Base-by-base conservation (phyloP, 2,888 invertebrate genomes). In the Cheilosia soror region DNA sequence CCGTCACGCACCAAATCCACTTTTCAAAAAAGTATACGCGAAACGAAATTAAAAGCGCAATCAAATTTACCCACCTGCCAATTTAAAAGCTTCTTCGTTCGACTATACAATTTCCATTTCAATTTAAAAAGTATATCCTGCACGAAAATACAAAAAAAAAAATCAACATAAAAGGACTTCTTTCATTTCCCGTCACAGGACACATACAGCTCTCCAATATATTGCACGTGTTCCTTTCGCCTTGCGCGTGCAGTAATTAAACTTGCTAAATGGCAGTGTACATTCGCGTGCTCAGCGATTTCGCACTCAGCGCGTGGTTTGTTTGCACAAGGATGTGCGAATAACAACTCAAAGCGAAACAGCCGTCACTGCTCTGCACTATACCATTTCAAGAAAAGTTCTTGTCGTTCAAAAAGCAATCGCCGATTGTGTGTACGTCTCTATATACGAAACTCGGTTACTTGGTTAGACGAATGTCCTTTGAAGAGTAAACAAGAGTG, bases 261-360 rank as follows among this genome's bases (percentile, higher is more conserved):
- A 63, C 55, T 62, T 60, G 63, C 40, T 62, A 78, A 78, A 63
- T 78, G 78, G 57, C 62, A 57, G 78, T 63, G 55, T 71, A 57
- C 63, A 11, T 78, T 78, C 25, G 69, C 69, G 57, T 71, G 69
- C 63, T 53, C 69, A 33, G 33, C 42, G 2, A 44, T 29, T 73
- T 49, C 15, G 25, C 37, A 58, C 33, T 40, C 71, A 25, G 25
- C n/a, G 29, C 29, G 33, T 25, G 40, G 51, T 42, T 76, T 76
- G 66, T 53, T 68, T 66, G 58, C 20, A 60, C 51, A 51, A 44
- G 60, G 31, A 63, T 62, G 25, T 15, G 37, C n/a, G 37, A 37
- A 13, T 15, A 42, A 60, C 40, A 58, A 42, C 55, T 31, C 20
- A 49, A 49, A 71, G 20, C 20, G 20, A 20, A 20, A 20, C 20